phyloP scores from a whole-genome alignment of 2,888 invertebrate species.

The Hemicrepidius hirtus region DNA sequence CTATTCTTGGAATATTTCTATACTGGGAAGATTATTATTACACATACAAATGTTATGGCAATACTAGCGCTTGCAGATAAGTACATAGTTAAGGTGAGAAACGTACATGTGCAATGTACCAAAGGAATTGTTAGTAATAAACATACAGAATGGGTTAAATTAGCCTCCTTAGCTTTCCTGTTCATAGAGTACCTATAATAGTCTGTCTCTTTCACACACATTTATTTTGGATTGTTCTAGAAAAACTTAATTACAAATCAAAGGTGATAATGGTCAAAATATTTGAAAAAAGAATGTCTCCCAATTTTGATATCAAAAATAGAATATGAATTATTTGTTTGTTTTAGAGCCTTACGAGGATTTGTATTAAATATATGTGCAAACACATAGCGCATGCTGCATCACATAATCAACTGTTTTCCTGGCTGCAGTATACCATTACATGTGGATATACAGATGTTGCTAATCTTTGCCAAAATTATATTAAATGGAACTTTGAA shows the following conservation, averaged over 20 bases:
- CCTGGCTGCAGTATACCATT: conserved; percentile 94
- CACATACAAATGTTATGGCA: conserved; percentile 89
- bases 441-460: conserved; percentile 86
- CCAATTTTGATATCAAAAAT: no score
- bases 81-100: conserved; percentile 89
- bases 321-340: conserved; percentile 13
- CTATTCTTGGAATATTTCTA: conserved; percentile 91
- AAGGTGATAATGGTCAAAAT: no score
- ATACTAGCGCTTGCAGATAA: conserved; percentile 94
- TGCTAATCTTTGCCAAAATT: conserved; percentile 85
- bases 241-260: no score
- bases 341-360: conserved; percentile 83
- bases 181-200: no score
- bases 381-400: conserved; percentile 90
- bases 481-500: conserved; percentile 94
- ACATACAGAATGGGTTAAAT: no score
- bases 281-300: no score
- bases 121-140: no score
- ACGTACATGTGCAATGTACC: no score
- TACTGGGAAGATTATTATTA: conserved; percentile 91
- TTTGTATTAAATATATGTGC: conserved; percentile 92
- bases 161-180: no score
- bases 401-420: conserved; percentile 85
- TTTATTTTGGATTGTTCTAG: no score
- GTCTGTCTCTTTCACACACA: no score